phyloP scores from a whole-genome alignment of 2,797 vertebrate species.

The Denticeps clupeoides region DNA sequence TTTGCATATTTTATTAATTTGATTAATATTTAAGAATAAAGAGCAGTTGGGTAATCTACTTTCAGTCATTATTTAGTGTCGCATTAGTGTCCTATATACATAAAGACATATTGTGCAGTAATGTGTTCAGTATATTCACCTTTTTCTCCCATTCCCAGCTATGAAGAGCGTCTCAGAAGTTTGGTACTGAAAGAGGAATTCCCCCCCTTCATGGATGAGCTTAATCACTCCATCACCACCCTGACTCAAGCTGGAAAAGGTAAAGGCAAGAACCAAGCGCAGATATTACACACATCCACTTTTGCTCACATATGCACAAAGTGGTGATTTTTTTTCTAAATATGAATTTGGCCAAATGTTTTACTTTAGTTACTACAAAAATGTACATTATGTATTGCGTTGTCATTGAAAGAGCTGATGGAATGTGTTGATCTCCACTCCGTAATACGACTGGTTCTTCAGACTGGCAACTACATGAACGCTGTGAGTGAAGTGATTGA shows the following conservation, averaged over 20 bases:
- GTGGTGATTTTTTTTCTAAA: neutral
- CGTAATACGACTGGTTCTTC: slow-evolving; percentile 66
- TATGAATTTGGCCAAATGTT: neutral
- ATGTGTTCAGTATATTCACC: neutral
- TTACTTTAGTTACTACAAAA: neutral
- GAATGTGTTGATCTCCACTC: slow-evolving; percentile 62
- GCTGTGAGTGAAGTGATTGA: slow-evolving; percentile 47
- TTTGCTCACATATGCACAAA: neutral
- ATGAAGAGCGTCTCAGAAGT: slow-evolving; percentile 54
- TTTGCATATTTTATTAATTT: too few species aligned
- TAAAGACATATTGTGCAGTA: too few species aligned
- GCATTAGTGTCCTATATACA: too few species aligned
- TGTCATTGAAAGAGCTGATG: slow-evolving; percentile 54
- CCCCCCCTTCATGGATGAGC: slow-evolving; percentile 51
- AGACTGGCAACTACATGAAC: slow-evolving; percentile 75
- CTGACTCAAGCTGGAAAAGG: slow-evolving; percentile 59
- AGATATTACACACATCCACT: neutral
- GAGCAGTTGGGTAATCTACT: too few species aligned
- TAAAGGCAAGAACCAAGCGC: slow-evolving; percentile 22
- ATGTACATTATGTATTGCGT: slow-evolving; percentile 1
- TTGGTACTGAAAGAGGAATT: slow-evolving; percentile 73
- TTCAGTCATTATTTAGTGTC: too few species aligned
- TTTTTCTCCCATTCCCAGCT: slow-evolving; percentile 46
- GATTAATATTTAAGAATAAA: too few species aligned
- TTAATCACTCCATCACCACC: slow-evolving; percentile 48